Conservation (phyloP, 2,113 vertebrate genomes). For the Chlamydotis undulata region DNA sequence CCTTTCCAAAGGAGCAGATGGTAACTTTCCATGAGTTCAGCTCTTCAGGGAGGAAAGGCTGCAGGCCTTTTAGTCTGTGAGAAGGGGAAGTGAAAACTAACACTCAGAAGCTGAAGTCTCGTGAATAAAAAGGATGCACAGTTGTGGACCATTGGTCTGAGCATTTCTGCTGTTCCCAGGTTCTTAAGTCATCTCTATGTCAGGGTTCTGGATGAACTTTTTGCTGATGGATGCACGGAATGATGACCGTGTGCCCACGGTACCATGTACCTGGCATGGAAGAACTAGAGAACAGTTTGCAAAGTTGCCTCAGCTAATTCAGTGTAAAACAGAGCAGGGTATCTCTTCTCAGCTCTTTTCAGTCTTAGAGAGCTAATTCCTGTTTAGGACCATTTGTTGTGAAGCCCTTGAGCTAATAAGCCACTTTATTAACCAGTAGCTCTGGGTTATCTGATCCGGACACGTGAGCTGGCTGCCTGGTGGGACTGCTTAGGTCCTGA, state of each 20-base stretch:
- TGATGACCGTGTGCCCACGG: background rate
- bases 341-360: background rate
- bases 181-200: background rate
- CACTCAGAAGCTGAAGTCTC: background rate
- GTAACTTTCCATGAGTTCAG: background rate
- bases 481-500: background rate
- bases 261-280: background rate
- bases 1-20: background rate
- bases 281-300: background rate
- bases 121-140: background rate
- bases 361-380: rapidly evolving
- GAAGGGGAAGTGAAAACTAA: background rate
- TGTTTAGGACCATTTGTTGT: background rate
- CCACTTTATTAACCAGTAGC: background rate
- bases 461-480: background rate
- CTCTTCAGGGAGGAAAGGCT: background rate
- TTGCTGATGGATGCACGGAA: background rate
- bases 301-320: background rate
- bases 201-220: background rate
- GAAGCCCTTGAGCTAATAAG: background rate
- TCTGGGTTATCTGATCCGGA: background rate
- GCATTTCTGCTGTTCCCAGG: background rate
- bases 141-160: background rate
- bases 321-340: background rate
- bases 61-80: background rate